Base-by-base conservation (phyloP, 2,888 invertebrate species). In the Lasioglossum leucozonium region DNA sequence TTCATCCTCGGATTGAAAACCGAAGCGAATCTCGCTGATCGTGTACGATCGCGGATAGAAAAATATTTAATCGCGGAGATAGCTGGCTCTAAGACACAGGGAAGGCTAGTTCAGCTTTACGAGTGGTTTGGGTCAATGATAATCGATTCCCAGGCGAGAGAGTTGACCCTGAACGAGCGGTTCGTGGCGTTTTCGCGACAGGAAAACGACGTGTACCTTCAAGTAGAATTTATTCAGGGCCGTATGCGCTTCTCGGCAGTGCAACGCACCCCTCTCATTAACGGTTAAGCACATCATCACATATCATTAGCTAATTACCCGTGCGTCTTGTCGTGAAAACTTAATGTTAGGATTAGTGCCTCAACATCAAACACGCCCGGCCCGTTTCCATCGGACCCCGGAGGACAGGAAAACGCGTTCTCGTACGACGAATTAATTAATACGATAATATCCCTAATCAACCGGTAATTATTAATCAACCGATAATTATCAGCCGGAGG, bases 321-420 rank as follows among this genome's bases (percentile, higher is more conserved):
- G 80, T 77, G 78, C 81, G 81, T 82, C 44, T 80, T 81, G 81
- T 82, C 77, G 77, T 72, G 73, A 81, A 73, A 84, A 88, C 80
- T 86, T 87, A 86, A 88, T 79, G 83, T 82, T 89, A 89, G 89
- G 65, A 89, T 89, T 86, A 89, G 82, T 89, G 89, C 89, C 88
- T 88, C 87, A 74, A 80, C 67, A 76, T 79, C 74, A 72, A 75
- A 81, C 71, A 75, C 79, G 69, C 80, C 77, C 72, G 81, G 37
- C 79, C 79, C 72, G 42, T 82, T 69, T 37, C 47, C 44, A 34
- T 69, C 55, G 42, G 42, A 16, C 37, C 47, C 71, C 37, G 62
- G 51, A 47, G 13, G 13, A 58, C 58, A 34, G 26, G 18, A 62
- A 44, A 18, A n/a, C 65, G 65, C 65, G 76, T 75, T 74, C 71